Percentiles rank a stretch among this genome's conserved stretches.
These are phyloP conservation scores for Noctua comes DNA, from an alignment of 2,888 invertebrate species.

Conservation along the genomic window DNA sequence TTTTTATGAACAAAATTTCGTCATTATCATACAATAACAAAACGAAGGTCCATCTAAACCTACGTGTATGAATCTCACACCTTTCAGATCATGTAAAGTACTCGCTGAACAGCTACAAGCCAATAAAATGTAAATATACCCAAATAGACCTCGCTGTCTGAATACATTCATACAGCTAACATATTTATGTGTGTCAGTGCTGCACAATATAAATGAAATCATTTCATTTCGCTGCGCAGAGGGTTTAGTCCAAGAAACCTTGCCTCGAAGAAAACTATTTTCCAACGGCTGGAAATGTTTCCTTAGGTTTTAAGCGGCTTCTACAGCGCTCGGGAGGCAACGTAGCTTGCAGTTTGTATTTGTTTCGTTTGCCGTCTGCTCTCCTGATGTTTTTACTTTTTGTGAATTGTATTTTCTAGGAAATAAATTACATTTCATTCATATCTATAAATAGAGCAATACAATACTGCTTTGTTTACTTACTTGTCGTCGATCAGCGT, in stretches of 20 bases:
- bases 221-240: slow-evolving; percentile 52
- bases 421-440: slow-evolving; percentile 37
- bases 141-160: slow-evolving; percentile 48
- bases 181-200: slow-evolving; percentile 44
- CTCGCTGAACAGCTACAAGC: slow-evolving; percentile 28
- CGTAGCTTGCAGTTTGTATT: slow-evolving; percentile 51
- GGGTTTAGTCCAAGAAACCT: slow-evolving; percentile 45
- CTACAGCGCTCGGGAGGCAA: slow-evolving; percentile 37
- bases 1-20: neutral
- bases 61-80: slow-evolving; percentile 27
- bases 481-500: neutral
- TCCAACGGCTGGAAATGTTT: slow-evolving; percentile 47
- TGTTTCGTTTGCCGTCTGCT: slow-evolving; percentile 47
- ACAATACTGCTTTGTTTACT: slow-evolving; percentile 6
- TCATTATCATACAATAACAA: slow-evolving; percentile 10
- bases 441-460: neutral
- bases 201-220: slow-evolving; percentile 52
- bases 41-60: neutral
- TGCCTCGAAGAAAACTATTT: slow-evolving; percentile 57
- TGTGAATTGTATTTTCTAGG: slow-evolving; percentile 26
- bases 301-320: slow-evolving; percentile 61
- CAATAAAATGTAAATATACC: slow-evolving; percentile 57
- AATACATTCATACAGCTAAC: slow-evolving; percentile 46
- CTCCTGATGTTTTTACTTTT: slow-evolving; percentile 29
- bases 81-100: slow-evolving; percentile 30